Percentiles rank a stretch among this genome's conserved stretches.
Conservation (phyloP, 1,140 invertebrate species). For the Oreohelix idahoensis region DNA sequence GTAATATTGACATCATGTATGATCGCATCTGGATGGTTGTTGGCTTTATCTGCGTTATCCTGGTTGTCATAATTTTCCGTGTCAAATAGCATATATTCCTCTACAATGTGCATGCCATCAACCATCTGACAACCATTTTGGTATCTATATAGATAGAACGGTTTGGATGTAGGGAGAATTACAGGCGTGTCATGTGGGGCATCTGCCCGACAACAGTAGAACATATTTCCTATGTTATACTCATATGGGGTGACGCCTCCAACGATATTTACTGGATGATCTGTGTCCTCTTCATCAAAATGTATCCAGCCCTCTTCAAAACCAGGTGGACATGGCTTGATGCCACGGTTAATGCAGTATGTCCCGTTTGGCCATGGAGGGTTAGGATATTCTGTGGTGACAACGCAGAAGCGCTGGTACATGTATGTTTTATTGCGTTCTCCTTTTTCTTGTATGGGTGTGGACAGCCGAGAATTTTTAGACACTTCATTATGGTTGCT, state of each 20-base stretch:
- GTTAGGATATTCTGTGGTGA: neutral
- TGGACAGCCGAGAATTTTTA: no score
- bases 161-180: neutral
- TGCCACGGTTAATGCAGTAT: neutral
- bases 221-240: neutral
- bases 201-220: neutral
- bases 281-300: neutral
- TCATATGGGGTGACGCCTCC: neutral
- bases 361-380: neutral
- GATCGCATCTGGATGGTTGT: no score
- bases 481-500: neutral
- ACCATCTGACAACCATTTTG: neutral
- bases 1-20: no score
- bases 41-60: no score
- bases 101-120: neutral
- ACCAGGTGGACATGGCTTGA: neutral
- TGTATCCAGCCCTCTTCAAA: neutral
- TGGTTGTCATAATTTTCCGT: no score
- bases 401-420: neutral
- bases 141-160: neutral
- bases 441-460: neutral
- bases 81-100: no score
- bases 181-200: neutral
- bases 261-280: neutral
- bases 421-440: neutral